Evolutionary conservation across 2,113 vertebrate species (phyloP), one percentile per base, ranked within the genome.

Genomic region (Geococcyx californianus): DNA sequence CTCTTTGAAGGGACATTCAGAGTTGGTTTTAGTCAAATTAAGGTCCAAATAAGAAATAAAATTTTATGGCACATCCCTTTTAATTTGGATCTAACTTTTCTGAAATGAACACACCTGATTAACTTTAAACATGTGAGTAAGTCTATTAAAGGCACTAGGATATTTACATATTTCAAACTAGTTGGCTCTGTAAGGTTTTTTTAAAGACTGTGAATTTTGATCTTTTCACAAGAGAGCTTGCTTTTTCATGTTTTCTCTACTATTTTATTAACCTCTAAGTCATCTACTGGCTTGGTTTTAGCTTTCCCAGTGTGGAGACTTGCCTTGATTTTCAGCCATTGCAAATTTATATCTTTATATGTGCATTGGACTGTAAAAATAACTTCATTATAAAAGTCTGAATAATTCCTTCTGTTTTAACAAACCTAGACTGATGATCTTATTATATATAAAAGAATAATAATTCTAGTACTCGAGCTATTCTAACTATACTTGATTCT

Each of bases 271-370:
- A 52, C 11, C 51, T 89, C 17, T 25, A 62, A 87, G 59, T 79
- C 26, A 88, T 86, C 68, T 31, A 33, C 33, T 66, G 55, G 40
- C 33, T 83, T 80, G 18, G 26, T 73, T 88, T 95, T 86, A 73
- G 55, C 42, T 92, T 95, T 87, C 38, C 16, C 59, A 45, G 16
- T 91, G 67, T 77, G 52, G 83, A 90, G 51, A 51, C 47, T 55
- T 90, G 28, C 63, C 91, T 74, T 90, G 96, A 95, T 95, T 95
- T 97, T 91, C 72, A 94, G 75, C 55, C 75, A 40, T 55, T 83
- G 52, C 18, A 88, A 62, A 94, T 95, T 42, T 85, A 51, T 93
- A 52, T 58, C 26, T 96, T 79, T 94, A 47, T 80, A 80, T 59
- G 20, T 80, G 24, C 45, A 28, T 47, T 84, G 60, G 72, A 74